Percentiles rank a stretch among this genome's conserved stretches.
Conservation (phyloP, 2,113 vertebrate species). For the Haplotaxodon microlepis region DNA sequence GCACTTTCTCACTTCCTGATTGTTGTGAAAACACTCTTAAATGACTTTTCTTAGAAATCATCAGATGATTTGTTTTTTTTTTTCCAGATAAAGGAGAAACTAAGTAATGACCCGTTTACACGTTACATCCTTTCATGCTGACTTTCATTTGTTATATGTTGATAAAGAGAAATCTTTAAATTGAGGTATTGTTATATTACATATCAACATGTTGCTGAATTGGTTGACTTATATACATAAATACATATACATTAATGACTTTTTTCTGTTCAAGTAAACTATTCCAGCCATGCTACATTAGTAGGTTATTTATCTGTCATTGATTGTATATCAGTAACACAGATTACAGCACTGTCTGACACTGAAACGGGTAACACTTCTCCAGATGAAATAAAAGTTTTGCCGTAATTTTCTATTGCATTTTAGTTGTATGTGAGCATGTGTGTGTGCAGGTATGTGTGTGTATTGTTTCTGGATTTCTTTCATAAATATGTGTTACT, state of each 20-base stretch:
- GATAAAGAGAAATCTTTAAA: not conserved
- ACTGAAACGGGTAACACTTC: not conserved
- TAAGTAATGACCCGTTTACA: not conserved
- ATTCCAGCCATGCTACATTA: not conserved
- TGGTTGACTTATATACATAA: not conserved
- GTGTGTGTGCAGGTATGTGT: not conserved
- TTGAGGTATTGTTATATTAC: not conserved
- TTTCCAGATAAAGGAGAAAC: not conserved
- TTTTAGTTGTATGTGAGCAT: not conserved
- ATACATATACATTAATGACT: not conserved
- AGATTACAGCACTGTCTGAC: not conserved
- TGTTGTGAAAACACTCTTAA: not conserved
- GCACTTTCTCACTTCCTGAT: not conserved
- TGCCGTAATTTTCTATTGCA: not conserved
- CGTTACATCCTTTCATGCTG: not conserved
- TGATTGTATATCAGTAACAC: not conserved
- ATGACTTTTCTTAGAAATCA: not conserved
- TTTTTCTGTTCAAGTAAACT: not conserved
- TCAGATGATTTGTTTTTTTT: rapidly evolving
- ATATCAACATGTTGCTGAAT: not conserved
- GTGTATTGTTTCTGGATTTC: not conserved
- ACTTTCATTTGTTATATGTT: not conserved
- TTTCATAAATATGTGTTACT: not conserved
- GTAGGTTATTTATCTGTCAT: not conserved
- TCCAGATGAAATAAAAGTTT: not conserved